Evolutionary conservation across 2,888 invertebrate species (phyloP).

Genomic region (Hermaeophaga mercurialis): DNA sequence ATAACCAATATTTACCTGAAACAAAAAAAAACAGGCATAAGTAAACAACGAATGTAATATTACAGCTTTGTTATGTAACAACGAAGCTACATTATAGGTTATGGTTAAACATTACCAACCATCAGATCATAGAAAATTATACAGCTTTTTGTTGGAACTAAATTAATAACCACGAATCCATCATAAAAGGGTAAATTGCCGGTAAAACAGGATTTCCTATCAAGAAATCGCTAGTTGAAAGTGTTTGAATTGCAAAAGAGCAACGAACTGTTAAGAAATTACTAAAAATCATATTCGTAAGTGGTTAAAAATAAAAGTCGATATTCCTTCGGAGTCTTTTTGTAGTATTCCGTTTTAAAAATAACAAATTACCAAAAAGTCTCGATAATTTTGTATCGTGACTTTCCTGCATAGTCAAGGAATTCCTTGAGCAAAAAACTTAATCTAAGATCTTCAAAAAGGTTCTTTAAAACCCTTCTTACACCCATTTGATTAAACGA

Average conservation of each 20-base stretch:
- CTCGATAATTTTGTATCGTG: no score
- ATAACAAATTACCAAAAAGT: no score
- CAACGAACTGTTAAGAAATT: slow-evolving; percentile 11
- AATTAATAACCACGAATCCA: slow-evolving; percentile 6
- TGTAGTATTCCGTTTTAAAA: no score
- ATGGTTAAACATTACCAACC: slow-evolving; percentile 18
- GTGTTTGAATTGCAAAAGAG: slow-evolving; percentile 5
- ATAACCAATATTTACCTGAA: slow-evolving; percentile 27
- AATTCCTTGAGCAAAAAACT: no score
- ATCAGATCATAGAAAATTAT: slow-evolving; percentile 18
- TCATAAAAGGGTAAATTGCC: slow-evolving; percentile 7
- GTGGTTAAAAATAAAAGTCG: no score
- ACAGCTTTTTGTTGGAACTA: slow-evolving; percentile 6
- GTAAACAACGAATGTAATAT: slow-evolving; percentile 10
- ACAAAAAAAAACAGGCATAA: slow-evolving; percentile 24
- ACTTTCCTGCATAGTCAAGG: no score
- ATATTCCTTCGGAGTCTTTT: no score
- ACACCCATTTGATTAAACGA: no score
- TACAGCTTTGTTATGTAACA: slow-evolving; percentile 14
- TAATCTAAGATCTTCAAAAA: no score
- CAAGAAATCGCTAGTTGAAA: slow-evolving; percentile 16
- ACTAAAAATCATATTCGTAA: neutral
- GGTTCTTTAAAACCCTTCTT: no score
- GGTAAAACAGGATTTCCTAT: slow-evolving; percentile 30
- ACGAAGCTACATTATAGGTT: slow-evolving; percentile 10